Conservation (phyloP, 2,113 vertebrate genomes). For the Amia ocellicauda region DNA sequence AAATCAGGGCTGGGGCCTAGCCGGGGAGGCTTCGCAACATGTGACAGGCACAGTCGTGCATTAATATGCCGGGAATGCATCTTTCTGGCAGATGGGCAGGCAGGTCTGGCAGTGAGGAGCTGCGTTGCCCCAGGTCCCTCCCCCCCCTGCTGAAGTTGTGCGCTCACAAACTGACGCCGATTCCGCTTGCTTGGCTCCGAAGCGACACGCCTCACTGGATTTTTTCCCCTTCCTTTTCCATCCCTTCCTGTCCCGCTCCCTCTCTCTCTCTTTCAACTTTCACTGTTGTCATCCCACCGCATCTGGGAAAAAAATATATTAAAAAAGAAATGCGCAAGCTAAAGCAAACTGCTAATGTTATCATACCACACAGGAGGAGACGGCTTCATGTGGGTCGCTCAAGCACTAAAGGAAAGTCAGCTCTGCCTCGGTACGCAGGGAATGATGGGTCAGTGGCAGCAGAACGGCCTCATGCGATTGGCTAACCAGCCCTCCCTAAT, state of each 20-base stretch:
- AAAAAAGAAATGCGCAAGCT: constrained; percentile 58
- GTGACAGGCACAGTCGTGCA: constrained; percentile 36
- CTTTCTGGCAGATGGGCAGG: constrained; percentile 60
- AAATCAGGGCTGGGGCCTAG: too few species aligned
- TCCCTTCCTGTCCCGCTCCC: constrained; percentile 17
- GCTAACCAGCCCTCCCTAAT: constrained; percentile 60
- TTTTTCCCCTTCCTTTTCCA: constrained; percentile 27
- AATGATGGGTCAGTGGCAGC: constrained; percentile 72
- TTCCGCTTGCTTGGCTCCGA: neutral
- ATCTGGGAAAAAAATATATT: constrained; percentile 16
- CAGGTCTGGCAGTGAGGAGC: constrained; percentile 50
- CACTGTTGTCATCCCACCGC: constrained; percentile 27
- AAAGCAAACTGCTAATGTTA: constrained; percentile 71
- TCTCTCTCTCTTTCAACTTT: constrained; percentile 13
- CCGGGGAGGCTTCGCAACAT: constrained; percentile 7
- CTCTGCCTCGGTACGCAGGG: constrained; percentile 63
- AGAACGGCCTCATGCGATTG: constrained; percentile 53
- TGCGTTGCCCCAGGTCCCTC: constrained; percentile 32
- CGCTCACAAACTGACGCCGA: neutral
- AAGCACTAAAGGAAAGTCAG: constrained; percentile 73
- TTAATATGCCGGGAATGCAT: constrained; percentile 60
- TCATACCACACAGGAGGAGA: constrained; percentile 61
- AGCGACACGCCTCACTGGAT: neutral
- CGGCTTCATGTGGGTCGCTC: constrained; percentile 58
- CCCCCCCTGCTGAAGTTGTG: too few species aligned